Evolutionary conservation across 2,113 vertebrate species (phyloP).

Genomic region (Anguilla japonica): DNA sequence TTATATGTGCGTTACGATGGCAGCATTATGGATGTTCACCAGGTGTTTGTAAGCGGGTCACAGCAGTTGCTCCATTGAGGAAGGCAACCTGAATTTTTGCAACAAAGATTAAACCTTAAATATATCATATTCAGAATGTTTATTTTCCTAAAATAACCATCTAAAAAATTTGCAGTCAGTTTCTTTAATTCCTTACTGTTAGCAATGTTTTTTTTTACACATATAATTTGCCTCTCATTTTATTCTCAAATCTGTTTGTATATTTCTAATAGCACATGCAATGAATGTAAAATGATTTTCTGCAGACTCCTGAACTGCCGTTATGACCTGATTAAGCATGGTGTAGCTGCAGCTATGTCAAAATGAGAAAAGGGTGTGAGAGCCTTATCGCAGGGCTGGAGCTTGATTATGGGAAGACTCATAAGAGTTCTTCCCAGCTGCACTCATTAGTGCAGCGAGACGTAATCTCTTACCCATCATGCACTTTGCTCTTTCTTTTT

Average conservation of each 20-base stretch:
- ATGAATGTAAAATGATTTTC: background rate
- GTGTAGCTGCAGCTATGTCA: background rate
- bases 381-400: background rate
- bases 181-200: no score
- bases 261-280: background rate
- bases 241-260: background rate
- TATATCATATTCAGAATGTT: background rate
- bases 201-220: no score
- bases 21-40: background rate
- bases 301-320: background rate
- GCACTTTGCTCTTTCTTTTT: no score
- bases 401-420: no score
- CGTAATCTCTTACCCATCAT: background rate
- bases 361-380: background rate
- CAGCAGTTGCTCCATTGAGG: background rate
- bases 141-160: background rate
- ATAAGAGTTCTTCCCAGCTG: no score
- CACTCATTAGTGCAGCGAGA: background rate
- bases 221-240: no score
- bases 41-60: background rate
- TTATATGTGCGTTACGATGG: background rate
- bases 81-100: background rate
- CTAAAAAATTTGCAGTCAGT: no score
- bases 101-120: background rate
- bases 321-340: background rate